phyloP scores from a whole-genome alignment of 2,113 vertebrate species.

The Sinocyclocheilus maitianheensis region DNA sequence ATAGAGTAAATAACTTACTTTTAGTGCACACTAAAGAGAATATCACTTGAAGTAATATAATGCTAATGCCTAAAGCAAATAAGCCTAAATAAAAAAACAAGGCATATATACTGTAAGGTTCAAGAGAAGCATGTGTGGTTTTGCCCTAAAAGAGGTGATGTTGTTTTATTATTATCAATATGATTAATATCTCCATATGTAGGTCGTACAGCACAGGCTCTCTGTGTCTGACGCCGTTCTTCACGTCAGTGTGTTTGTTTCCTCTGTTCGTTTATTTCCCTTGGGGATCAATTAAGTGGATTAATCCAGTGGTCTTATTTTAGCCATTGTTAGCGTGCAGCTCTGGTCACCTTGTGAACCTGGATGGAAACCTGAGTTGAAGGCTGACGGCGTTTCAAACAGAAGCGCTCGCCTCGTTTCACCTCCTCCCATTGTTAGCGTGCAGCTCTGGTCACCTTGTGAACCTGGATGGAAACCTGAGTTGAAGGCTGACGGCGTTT shows the following conservation, averaged over 20 bases:
- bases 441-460: constrained; percentile 45
- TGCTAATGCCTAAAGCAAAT: no score
- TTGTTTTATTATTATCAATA: background rate
- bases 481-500: constrained; percentile 8
- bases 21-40: no score
- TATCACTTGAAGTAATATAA: no score
- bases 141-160: background rate
- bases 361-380: constrained; percentile 41
- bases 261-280: background rate
- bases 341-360: constrained; percentile 46
- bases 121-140: background rate
- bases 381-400: constrained; percentile 17
- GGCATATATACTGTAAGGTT: background rate
- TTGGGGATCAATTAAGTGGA: constrained; percentile 28
- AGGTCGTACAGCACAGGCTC: background rate
- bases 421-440: constrained; percentile 28
- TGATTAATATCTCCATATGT: constrained; percentile 3
- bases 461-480: constrained; percentile 43
- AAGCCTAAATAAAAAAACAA: background rate
- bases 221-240: background rate
- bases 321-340: constrained; percentile 32
- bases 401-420: background rate
- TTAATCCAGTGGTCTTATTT: constrained; percentile 37
- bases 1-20: no score
- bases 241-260: background rate